Evolutionary conservation across 2,797 vertebrate species (phyloP).

Genomic region (Enteromius viviparus): DNA sequence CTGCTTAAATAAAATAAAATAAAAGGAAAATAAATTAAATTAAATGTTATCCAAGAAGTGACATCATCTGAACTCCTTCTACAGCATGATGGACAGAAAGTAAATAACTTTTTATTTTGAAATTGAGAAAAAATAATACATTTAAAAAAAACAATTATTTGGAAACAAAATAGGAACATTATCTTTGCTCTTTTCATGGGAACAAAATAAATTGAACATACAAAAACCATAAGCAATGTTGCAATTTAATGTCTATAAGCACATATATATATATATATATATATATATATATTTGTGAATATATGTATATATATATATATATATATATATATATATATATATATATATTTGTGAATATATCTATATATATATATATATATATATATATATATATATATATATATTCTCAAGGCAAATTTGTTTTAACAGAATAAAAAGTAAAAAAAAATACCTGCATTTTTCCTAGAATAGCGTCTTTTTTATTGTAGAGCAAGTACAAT

Average conservation of each 20-base stretch:
- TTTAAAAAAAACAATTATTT: neutral
- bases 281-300: too few species aligned
- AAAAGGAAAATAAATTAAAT: neutral
- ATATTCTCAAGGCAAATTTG: too few species aligned
- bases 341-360: too few species aligned
- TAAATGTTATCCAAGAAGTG: neutral
- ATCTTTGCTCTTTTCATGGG: neutral
- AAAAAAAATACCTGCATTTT: too few species aligned
- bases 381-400: too few species aligned
- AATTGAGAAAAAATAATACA: neutral
- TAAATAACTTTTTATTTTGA: neutral
- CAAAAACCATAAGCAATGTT: neutral
- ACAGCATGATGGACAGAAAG: neutral
- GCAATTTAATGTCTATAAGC: neutral
- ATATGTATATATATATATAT: too few species aligned
- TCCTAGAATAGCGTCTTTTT: too few species aligned
- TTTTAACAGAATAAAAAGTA: too few species aligned
- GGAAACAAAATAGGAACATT: neutral
- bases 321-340: too few species aligned
- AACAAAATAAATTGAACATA: neutral
- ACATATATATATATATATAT: too few species aligned
- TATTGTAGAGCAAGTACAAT: too few species aligned
- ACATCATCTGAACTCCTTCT: neutral
- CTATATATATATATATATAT: too few species aligned
- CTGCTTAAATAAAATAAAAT: neutral